These are phyloP conservation scores for Mesochorus sp. DNA, from an alignment of 2,888 invertebrate genomes.

Conservation along the genomic window DNA sequence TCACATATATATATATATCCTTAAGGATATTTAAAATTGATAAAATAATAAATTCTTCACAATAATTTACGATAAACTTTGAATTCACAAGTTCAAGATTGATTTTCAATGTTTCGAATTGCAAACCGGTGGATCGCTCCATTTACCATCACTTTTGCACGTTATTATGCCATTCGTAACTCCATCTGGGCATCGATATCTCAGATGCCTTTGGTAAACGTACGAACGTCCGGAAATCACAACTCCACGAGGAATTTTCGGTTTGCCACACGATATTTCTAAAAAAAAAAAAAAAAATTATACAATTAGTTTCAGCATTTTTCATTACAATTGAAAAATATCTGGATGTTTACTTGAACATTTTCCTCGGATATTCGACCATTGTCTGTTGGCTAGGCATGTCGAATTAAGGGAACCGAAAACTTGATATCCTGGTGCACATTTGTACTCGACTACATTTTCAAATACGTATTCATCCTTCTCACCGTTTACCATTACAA, in stretches of 20 bases:
- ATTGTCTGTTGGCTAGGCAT: constrained; percentile 83
- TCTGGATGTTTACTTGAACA: constrained; percentile 82
- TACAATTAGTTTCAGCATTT: neutral
- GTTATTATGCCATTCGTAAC: constrained; percentile 72
- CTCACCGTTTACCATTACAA: constrained; percentile 66
- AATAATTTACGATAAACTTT: too few relatives aligned
- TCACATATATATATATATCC: too few relatives aligned
- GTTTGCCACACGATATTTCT: constrained; percentile 84
- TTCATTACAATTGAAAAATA: neutral
- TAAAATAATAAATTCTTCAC: too few relatives aligned
- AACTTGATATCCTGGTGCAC: constrained; percentile 82
- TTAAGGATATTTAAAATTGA: too few relatives aligned
- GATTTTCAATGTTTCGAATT: constrained; percentile 21
- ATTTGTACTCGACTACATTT: constrained; percentile 81
- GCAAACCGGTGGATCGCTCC: constrained; percentile 71
- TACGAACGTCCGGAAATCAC: constrained; percentile 82
- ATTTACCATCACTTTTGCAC: constrained; percentile 78
- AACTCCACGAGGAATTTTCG: constrained; percentile 79
- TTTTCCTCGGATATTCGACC: constrained; percentile 83
- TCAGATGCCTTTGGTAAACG: constrained; percentile 82
- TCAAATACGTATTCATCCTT: constrained; percentile 77
- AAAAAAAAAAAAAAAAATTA: constrained; percentile 15
- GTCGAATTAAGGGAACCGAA: constrained; percentile 81
- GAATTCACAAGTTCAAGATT: neutral
- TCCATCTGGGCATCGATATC: constrained; percentile 71